Evolutionary conservation across 2,797 vertebrate genomes (phyloP), one percentile per base, ranked within the genome.

Genomic region (Forpus xanthops): DNA sequence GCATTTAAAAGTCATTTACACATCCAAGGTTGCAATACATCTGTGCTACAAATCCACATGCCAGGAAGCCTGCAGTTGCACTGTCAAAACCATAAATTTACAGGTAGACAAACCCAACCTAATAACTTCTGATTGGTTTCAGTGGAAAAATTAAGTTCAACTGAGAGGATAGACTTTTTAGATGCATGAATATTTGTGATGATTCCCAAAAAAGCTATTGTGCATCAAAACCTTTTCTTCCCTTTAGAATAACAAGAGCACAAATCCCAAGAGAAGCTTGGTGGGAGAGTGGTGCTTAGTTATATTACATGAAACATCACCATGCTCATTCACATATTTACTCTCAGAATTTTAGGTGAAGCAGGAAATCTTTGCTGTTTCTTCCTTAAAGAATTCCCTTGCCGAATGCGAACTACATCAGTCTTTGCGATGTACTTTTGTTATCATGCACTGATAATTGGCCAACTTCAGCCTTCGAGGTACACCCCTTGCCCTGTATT

Each of bases 371-470:
- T 45, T 42, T 27, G 49, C 8, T 24, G 19, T 20, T 35, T 25
- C 31, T 25, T n/a, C 11, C 37, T 71, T 15, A 37, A 74, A 53
- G 35, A 37, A 47, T 25, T 45, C 67, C 67, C 71, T 70, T 30
- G 67, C 67, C 60, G 44, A n/a, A 74, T 5, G 24, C 0, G 2
- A 85, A 45, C 56, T 15, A 28, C 60, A 45, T 6, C n/a, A 4
- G 5, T 7, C 19, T 71, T 3, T 3, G 28, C 9, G 17, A 35
- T 11, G 20, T 1, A 2, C 3, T 33, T 91, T 85, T 41, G 64
- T 5, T 24, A 18, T 23, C 0, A 0, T 17, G 52, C 53, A 10
- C 15, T 1, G 41, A 44, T 2, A 44, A 15, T 21, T 0, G 2
- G 45, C 28, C 71, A 66, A 41, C 47, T 49, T 19, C 28, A 33